Base-by-base conservation (phyloP, 53 echinoderm and acorn worm genomes). In the Astropecten irregularis region DNA sequence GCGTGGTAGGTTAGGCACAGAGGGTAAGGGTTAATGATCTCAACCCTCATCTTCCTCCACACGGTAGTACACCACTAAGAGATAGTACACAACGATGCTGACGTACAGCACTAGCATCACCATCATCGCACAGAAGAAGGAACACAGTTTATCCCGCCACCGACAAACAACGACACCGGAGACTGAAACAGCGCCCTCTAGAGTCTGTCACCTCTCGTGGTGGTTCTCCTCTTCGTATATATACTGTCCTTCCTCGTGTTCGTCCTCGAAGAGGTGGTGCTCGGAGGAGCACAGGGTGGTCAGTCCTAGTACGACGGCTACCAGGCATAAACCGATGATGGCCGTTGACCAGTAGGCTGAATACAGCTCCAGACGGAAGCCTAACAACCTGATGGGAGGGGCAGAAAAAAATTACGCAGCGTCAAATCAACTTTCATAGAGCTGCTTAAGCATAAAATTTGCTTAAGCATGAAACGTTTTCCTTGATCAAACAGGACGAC, bases 321-420 rank as follows among this genome's bases (percentile, higher is more conserved):
- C 77, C 2, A 93, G 53, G 39, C 84, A 86, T 3, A 89, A 49
- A 49, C 90, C 87, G 34, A 93, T 84, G 52, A 84, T 52, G 3
- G 88, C 90, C 25, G 93, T 93, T 18, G 73, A 83, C 93, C 93
- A 93, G 73, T 90, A 90, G 39, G 87, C 87, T 9, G 90, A 83
- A 55, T 90, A 84, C 4, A 81, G 76, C 68, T 90, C 84, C 55
- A 93, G 50, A 27, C 69, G 76, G 49, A 93, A 90, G 2, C 90
- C 93, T n/a, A 90, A 57, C 13, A 87, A 69, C 51, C 93, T 93
- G 55, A 42, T 77, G 30, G 0, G 59, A 51, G 38, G 19, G 28
- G 25, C 49, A 82, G 42, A 39, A 30, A 21, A 10, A 34, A n/a
- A n/a, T n/a, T n/a, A n/a, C n/a, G n/a, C n/a, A n/a, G n/a, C n/a